Evolutionary conservation across 2,113 vertebrate genomes (phyloP).

Genomic region (Stegastes partitus): DNA sequence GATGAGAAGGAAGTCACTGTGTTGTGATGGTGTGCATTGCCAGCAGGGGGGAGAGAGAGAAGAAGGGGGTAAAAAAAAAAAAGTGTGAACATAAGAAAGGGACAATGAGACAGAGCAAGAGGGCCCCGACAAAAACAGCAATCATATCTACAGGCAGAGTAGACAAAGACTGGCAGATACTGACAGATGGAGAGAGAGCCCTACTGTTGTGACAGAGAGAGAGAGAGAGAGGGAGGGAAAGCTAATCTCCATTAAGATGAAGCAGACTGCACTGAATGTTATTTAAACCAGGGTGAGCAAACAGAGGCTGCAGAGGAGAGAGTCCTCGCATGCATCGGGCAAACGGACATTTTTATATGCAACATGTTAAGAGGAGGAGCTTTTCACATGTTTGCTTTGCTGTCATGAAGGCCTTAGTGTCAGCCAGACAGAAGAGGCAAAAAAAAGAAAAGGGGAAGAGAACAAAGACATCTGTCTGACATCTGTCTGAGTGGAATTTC

Average conservation of each 20-base stretch:
- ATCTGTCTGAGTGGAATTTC: slow-evolving; percentile 48
- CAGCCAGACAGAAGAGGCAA: not conserved
- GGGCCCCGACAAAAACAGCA: slow-evolving; percentile 37
- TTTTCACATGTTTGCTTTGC: slow-evolving; percentile 2
- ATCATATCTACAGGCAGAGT: slow-evolving; percentile 46
- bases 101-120: slow-evolving; percentile 27
- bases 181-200: slow-evolving; percentile 57
- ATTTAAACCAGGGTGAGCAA: slow-evolving; percentile 50
- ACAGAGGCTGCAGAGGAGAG: not conserved
- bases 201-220: slow-evolving; percentile 35
- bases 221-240: not conserved
- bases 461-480: slow-evolving; percentile 57
- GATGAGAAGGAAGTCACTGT: slow-evolving; percentile 10
- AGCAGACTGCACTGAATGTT: slow-evolving; percentile 54
- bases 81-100: slow-evolving; percentile 10
- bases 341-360: not conserved
- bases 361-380: not conserved
- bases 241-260: slow-evolving; percentile 56
- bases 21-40: not conserved
- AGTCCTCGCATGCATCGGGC: not conserved
- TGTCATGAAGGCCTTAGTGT: slow-evolving; percentile 3
- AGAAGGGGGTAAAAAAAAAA: not conserved
- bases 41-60: not conserved
- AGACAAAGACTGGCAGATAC: slow-evolving; percentile 51
- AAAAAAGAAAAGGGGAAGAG: not conserved